Conservation (phyloP, 2,797 vertebrate species). For the Numenius phaeopus region DNA sequence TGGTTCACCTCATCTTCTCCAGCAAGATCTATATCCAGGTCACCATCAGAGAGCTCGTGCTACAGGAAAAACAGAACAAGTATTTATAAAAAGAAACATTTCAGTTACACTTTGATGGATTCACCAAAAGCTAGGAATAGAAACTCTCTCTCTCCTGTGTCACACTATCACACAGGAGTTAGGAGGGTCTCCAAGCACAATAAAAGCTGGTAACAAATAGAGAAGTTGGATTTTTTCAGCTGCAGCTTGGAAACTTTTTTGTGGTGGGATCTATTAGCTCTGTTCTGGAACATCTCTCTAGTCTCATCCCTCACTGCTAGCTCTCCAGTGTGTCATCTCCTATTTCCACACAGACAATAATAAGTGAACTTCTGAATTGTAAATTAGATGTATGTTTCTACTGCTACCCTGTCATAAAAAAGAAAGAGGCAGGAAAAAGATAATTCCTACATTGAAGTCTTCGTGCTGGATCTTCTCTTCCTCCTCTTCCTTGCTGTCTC, state of each 20-base stretch:
- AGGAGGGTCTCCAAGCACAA: not conserved
- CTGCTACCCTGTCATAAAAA: not conserved
- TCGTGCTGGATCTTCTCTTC: slow-evolving; percentile 91
- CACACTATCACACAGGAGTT: not conserved
- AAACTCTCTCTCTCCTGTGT: not conserved
- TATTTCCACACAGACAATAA: not conserved
- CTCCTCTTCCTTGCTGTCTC: slow-evolving; percentile 83
- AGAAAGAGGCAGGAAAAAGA: not conserved
- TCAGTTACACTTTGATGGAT: not conserved
- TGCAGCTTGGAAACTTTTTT: not conserved
- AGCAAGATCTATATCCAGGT: slow-evolving; percentile 93
- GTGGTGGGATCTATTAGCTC: not conserved
- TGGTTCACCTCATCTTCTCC: slow-evolving; percentile 95
- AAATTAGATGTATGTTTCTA: not conserved
- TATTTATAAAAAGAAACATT: not conserved
- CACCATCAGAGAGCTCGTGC: slow-evolving; percentile 94
- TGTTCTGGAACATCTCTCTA: not conserved
- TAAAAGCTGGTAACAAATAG: not conserved
- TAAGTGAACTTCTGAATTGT: not conserved
- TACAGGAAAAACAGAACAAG: slow-evolving; percentile 26
- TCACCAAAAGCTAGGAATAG: not conserved
- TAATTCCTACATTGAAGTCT: slow-evolving; percentile 89
- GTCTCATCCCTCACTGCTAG: not conserved
- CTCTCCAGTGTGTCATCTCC: not conserved
- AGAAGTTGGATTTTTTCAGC: not conserved